These are phyloP conservation scores for Drosophila willistoni DNA, from an alignment of 1,140 invertebrate genomes.

Conservation along the genomic window DNA sequence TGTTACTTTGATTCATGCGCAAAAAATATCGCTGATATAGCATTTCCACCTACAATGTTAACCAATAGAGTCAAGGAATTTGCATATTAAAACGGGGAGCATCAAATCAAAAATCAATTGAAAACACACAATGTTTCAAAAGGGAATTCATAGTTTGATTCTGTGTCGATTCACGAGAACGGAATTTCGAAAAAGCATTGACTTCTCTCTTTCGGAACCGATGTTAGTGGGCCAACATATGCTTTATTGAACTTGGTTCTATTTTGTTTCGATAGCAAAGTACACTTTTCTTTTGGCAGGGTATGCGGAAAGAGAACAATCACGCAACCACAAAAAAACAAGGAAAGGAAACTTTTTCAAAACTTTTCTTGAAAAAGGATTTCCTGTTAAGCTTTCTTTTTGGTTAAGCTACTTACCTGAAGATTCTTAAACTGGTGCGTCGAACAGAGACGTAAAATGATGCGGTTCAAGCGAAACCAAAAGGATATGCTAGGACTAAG, in stretches of 20 bases:
- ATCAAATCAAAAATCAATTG: too few relatives aligned
- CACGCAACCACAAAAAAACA: conserved; percentile 3
- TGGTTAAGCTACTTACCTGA: conserved; percentile 84
- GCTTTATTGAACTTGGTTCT: too few relatives aligned
- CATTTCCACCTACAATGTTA: conserved; percentile 90
- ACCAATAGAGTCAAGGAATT: not conserved
- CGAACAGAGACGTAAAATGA: conserved; percentile 84
- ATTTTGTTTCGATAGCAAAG: too few relatives aligned
- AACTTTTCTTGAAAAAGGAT: conserved; percentile 45
- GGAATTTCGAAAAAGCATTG: too few relatives aligned
- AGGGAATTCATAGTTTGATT: too few relatives aligned
- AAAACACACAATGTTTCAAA: too few relatives aligned
- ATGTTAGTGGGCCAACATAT: too few relatives aligned
- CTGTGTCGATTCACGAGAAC: too few relatives aligned
- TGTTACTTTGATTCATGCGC: conserved; percentile 95
- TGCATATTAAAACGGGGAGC: too few relatives aligned
- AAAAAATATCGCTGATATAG: conserved; percentile 96
- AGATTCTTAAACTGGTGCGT: conserved; percentile 89
- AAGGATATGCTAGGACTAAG: conserved; percentile 79
- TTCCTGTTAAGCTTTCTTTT: conserved; percentile 36
- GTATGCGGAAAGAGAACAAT: conserved; percentile 13
- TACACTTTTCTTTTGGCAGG: not conserved
- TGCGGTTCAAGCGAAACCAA: conserved; percentile 81
- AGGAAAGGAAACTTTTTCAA: conserved; percentile 20
- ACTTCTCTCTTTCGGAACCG: too few relatives aligned